phyloP scores from a whole-genome alignment of 2,113 vertebrate species.

The Eurypyga helias region DNA sequence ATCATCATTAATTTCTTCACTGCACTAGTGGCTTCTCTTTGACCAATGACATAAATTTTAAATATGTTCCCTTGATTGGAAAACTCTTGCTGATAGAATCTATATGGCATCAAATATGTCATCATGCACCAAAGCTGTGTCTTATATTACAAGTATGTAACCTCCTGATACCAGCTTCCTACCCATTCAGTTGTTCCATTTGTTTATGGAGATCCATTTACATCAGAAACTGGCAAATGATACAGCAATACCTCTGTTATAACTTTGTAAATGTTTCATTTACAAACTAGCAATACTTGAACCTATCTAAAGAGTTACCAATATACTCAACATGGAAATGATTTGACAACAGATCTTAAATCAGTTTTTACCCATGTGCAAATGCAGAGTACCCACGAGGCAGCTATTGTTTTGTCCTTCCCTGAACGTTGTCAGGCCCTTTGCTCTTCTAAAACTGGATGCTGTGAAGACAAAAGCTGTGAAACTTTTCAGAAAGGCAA shows the following conservation, averaged over 20 bases:
- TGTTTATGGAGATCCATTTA: neutral
- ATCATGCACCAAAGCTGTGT: neutral
- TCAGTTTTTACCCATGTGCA: neutral
- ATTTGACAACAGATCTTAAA: neutral
- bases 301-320: neutral
- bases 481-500: conserved; percentile 19
- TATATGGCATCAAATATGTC: neutral
- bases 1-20: neutral
- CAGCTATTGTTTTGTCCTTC: neutral
- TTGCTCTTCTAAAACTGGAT: neutral
- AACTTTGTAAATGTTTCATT: neutral
- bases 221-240: neutral
- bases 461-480: neutral
- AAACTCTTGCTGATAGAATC: neutral
- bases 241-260: neutral
- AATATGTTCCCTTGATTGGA: neutral
- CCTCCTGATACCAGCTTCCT: neutral
- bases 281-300: neutral
- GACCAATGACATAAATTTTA: neutral
- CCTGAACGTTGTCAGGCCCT: neutral
- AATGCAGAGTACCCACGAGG: neutral
- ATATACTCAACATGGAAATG: neutral
- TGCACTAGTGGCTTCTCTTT: neutral
- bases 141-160: neutral
- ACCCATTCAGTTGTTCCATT: neutral